Conservation (phyloP, 1,140 invertebrate genomes). For the Drosophila ironensis region DNA sequence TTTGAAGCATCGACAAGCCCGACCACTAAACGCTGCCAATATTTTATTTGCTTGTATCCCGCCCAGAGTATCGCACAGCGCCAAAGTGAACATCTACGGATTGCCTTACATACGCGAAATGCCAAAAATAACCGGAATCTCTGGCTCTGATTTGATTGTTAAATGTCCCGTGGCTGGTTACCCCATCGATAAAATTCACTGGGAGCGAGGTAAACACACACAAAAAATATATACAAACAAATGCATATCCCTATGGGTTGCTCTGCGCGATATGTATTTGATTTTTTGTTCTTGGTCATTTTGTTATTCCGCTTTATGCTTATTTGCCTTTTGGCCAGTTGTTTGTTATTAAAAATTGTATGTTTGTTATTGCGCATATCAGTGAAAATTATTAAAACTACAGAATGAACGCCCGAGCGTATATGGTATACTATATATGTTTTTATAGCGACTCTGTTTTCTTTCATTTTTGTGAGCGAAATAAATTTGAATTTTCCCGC, state of each 20-base stretch:
- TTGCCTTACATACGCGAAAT: slow-evolving; percentile 94
- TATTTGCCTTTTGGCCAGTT: slow-evolving; percentile 62
- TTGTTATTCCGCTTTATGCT: slow-evolving; percentile 19
- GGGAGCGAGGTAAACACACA: slow-evolving; percentile 90
- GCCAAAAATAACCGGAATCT: slow-evolving; percentile 94
- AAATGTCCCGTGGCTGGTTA: slow-evolving; percentile 97
- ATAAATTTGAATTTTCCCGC: slow-evolving; percentile 35
- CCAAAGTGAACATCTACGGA: slow-evolving; percentile 95
- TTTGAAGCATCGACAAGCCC: background rate
- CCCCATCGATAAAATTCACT: slow-evolving; percentile 93
- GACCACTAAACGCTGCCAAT: slow-evolving; percentile 9
- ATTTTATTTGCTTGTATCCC: slow-evolving; percentile 24
- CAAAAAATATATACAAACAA: slow-evolving; percentile 1
- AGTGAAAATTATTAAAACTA: slow-evolving; percentile 72
- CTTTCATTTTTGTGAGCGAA: slow-evolving; percentile 17
- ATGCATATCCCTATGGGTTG: slow-evolving; percentile 8
- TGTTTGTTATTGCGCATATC: slow-evolving; percentile 70
- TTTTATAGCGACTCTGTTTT: slow-evolving; percentile 24
- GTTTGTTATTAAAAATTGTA: slow-evolving; percentile 71
- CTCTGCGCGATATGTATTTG: slow-evolving; percentile 12
- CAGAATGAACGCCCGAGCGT: slow-evolving; percentile 31
- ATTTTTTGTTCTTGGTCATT: slow-evolving; percentile 23
- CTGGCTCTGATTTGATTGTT: slow-evolving; percentile 91
- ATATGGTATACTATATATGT: background rate
- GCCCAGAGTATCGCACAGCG: slow-evolving; percentile 87